Evolutionary conservation across 2,797 vertebrate genomes (phyloP).

Genomic region (Urocyon cinereoargenteus): DNA sequence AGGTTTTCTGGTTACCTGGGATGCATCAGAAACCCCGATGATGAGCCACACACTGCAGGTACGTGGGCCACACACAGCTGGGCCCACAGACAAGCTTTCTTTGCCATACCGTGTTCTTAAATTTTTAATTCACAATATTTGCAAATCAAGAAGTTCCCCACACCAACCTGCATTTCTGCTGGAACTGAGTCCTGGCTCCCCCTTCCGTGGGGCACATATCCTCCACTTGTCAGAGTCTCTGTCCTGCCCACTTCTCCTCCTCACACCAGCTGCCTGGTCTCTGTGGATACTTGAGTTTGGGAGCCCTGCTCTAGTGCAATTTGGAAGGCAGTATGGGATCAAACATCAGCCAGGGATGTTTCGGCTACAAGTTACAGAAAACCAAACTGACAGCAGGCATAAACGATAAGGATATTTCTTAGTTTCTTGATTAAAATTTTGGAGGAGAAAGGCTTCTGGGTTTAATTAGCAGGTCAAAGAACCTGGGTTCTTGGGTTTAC

Average conservation of each 20-base stretch:
- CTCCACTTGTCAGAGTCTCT: not conserved
- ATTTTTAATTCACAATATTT: not conserved
- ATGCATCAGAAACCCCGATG: not conserved
- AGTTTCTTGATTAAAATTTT: not conserved
- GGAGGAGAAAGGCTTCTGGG: not conserved
- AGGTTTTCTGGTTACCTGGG: not conserved
- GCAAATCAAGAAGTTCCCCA: not conserved
- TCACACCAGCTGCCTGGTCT: not conserved
- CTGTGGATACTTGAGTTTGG: not conserved
- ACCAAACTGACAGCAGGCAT: not conserved
- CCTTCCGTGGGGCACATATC: not conserved
- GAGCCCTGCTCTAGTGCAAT: not conserved
- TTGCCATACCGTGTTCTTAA: not conserved
- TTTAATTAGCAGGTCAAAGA: not conserved
- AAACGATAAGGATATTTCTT: not conserved
- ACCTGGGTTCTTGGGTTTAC: no score
- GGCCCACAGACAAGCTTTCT: no score
- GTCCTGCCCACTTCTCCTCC: not conserved
- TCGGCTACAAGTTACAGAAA: conserved; percentile 5
- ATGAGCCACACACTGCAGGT: not conserved
- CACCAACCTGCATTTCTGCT: not conserved
- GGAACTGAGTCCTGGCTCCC: not conserved
- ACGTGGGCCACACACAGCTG: not conserved
- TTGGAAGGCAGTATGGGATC: not conserved
- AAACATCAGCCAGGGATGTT: not conserved